phyloP scores from a whole-genome alignment of 2,113 vertebrate genomes.

The Nematolebias whitei region DNA sequence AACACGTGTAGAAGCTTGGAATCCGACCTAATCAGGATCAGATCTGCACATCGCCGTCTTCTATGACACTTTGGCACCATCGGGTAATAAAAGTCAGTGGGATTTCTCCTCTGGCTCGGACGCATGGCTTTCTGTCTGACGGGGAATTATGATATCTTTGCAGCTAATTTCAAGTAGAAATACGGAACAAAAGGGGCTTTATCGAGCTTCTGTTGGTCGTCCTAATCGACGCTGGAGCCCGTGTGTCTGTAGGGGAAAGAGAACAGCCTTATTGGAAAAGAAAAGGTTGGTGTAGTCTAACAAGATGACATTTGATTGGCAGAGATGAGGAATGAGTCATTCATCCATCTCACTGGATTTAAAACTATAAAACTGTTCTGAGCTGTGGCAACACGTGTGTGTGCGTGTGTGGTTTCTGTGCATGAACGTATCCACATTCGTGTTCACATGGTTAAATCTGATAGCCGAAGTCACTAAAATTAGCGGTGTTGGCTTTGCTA shows the following conservation, averaged over 20 bases:
- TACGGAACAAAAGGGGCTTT: too few relatives aligned
- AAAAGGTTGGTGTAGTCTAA: neutral
- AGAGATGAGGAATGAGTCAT: constrained; percentile 46
- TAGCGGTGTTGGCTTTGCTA: constrained; percentile 6
- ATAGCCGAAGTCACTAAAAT: constrained; percentile 49
- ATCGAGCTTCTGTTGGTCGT: constrained; percentile 13
- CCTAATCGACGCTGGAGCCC: constrained; percentile 60
- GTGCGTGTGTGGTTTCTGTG: constrained; percentile 29
- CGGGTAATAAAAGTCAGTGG: neutral
- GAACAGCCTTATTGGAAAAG: constrained; percentile 47
- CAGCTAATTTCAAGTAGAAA: constrained; percentile 2
- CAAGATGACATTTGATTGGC: constrained; percentile 65
- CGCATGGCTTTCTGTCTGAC: constrained; percentile 7
- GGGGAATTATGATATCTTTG: neutral
- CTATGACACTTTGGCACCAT: constrained; percentile 17
- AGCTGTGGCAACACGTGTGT: constrained; percentile 53
- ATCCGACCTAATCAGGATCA: constrained; percentile 29
- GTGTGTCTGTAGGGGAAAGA: constrained; percentile 65
- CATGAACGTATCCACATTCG: neutral
- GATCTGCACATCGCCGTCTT: constrained; percentile 28
- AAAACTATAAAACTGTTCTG: constrained; percentile 55
- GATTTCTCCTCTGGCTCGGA: neutral
- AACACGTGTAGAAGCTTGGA: neutral
- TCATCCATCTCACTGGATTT: constrained; percentile 45
- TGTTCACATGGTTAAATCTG: constrained; percentile 34